These are phyloP conservation scores for Volucella zonaria DNA, from an alignment of 2,888 invertebrate genomes.

Conservation along the genomic window DNA sequence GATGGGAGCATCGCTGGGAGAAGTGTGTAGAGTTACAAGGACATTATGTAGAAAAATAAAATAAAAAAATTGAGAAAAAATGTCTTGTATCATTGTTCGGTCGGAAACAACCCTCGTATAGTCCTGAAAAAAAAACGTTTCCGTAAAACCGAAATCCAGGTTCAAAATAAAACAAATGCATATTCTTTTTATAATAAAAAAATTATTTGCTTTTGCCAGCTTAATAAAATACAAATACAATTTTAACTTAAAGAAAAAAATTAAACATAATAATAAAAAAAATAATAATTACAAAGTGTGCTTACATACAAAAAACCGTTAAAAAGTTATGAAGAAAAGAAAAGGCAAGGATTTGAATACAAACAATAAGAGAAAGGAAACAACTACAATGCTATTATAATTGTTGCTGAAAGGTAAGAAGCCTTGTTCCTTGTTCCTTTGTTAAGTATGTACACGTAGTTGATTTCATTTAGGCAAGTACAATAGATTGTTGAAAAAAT, in stretches of 20 bases:
- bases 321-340: neutral
- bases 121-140: neutral
- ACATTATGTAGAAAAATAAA: no score
- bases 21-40: no score
- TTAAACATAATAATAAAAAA: slow-evolving; percentile 38
- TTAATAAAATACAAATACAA: slow-evolving; percentile 57
- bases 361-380: neutral
- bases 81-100: no score
- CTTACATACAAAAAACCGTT: slow-evolving; percentile 41
- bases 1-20: no score
- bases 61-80: no score
- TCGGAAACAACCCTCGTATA: no score
- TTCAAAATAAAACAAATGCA: slow-evolving; percentile 8
- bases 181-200: slow-evolving; percentile 49
- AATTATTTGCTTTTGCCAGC: slow-evolving; percentile 49
- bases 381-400: neutral
- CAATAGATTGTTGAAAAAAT: no score
- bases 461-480: no score
- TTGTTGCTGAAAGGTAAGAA: neutral
- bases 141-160: slow-evolving; percentile 7
- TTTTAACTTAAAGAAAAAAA: slow-evolving; percentile 62
- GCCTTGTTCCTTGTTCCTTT: no score
- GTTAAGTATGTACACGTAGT: no score
- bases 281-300: slow-evolving; percentile 68
- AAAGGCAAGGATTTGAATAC: neutral